phyloP scores from a whole-genome alignment of 2,888 invertebrate species.

The Pammene fasciana region DNA sequence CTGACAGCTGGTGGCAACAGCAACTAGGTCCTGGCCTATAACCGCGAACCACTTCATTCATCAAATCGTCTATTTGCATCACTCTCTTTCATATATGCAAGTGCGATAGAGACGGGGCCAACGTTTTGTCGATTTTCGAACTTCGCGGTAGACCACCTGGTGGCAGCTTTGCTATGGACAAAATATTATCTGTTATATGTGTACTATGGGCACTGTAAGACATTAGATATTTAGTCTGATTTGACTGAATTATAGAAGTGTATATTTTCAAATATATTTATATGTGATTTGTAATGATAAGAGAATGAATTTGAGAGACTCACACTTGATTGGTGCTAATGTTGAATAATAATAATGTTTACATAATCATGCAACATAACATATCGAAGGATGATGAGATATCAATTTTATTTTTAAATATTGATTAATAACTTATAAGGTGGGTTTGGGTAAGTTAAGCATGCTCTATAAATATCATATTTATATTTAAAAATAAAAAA shows the following conservation, averaged over 20 bases:
- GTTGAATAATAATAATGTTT: not conserved
- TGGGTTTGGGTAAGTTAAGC: not conserved
- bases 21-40: constrained; percentile 1
- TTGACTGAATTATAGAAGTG: not conserved
- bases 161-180: not conserved
- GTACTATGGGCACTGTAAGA: not conserved
- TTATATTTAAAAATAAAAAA: too few relatives aligned
- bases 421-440: not conserved
- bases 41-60: too few relatives aligned
- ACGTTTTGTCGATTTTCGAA: too few relatives aligned
- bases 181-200: not conserved
- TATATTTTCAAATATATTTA: not conserved
- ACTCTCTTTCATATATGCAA: too few relatives aligned
- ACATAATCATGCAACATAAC: not conserved
- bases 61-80: too few relatives aligned
- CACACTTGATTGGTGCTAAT: constrained; percentile 1
- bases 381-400: not conserved
- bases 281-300: not conserved
- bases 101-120: too few relatives aligned
- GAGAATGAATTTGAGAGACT: not conserved
- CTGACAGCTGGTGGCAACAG: constrained; percentile 13
- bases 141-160: too few relatives aligned
- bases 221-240: not conserved
- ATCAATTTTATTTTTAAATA: not conserved
- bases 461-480: not conserved